These are phyloP conservation scores for Orthosia gothica DNA, from an alignment of 2,888 invertebrate genomes.

Conservation along the genomic window DNA sequence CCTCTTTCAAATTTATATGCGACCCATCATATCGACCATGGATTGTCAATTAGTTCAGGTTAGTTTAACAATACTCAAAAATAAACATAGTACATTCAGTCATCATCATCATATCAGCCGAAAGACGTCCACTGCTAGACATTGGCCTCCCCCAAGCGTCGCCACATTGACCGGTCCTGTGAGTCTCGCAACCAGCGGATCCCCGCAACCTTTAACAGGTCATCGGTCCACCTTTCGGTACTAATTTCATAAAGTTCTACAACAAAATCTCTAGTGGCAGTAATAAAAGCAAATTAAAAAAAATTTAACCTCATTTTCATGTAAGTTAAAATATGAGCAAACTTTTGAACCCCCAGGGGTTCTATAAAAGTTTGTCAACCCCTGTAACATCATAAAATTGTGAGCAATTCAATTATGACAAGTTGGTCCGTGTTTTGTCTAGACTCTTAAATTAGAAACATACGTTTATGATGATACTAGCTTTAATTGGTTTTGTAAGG, in stretches of 20 bases:
- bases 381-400: not conserved
- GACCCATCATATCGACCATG: too few relatives aligned
- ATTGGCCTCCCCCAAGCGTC: too few relatives aligned
- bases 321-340: conserved; percentile 16
- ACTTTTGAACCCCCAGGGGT: conserved; percentile 37
- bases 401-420: conserved; percentile 29
- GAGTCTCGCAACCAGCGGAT: too few relatives aligned
- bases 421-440: conserved; percentile 20
- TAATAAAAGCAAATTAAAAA: conserved; percentile 31
- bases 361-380: conserved; percentile 19
- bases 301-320: conserved; percentile 13
- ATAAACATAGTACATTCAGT: not conserved
- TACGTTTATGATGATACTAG: not conserved
- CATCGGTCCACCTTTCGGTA: too few relatives aligned
- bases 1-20: too few relatives aligned
- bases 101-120: too few relatives aligned
- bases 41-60: not conserved
- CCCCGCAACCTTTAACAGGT: too few relatives aligned
- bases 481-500: too few relatives aligned
- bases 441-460: conserved; percentile 22
- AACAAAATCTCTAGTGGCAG: not conserved
- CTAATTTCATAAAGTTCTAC: not conserved
- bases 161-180: too few relatives aligned
- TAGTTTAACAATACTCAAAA: not conserved
- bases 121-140: too few relatives aligned